phyloP scores from a whole-genome alignment of 2,797 vertebrate genomes.

The Halcyon chelicuti region DNA sequence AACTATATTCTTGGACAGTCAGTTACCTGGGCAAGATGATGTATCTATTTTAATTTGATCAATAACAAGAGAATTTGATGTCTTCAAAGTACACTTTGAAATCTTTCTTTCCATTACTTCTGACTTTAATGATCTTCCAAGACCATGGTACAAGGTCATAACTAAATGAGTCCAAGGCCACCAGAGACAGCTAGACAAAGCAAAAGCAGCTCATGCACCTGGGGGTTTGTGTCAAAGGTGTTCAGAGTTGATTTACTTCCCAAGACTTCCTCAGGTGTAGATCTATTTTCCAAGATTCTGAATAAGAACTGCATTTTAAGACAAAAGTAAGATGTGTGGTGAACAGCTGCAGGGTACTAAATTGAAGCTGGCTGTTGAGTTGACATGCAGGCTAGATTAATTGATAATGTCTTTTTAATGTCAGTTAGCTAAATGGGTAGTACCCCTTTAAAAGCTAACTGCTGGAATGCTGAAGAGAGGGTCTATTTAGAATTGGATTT shows the following conservation, averaged over 20 bases:
- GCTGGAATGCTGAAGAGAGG: neutral
- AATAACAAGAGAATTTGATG: constrained; percentile 47
- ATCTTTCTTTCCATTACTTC: constrained; percentile 46
- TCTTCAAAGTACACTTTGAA: constrained; percentile 29
- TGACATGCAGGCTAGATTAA: neutral
- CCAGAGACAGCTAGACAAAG: neutral
- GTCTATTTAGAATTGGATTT: neutral
- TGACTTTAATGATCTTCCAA: constrained; percentile 25
- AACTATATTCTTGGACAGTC: neutral
- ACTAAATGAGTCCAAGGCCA: neutral
- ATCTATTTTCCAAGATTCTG: constrained; percentile 17
- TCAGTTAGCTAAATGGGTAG: neutral
- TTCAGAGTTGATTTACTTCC: neutral
- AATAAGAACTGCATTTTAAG: neutral
- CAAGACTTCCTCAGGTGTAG: neutral
- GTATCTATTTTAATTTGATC: constrained; percentile 9
- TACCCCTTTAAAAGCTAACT: neutral
- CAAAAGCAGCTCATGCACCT: neutral
- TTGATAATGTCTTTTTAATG: neutral
- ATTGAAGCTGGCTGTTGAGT: neutral
- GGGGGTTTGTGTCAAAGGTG: neutral
- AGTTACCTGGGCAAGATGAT: neutral
- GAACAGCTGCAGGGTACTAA: neutral
- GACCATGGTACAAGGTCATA: neutral
- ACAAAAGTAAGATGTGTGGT: neutral